Evolutionary conservation across 2,797 vertebrate species (phyloP).

Genomic region (Myotis findleyi): DNA sequence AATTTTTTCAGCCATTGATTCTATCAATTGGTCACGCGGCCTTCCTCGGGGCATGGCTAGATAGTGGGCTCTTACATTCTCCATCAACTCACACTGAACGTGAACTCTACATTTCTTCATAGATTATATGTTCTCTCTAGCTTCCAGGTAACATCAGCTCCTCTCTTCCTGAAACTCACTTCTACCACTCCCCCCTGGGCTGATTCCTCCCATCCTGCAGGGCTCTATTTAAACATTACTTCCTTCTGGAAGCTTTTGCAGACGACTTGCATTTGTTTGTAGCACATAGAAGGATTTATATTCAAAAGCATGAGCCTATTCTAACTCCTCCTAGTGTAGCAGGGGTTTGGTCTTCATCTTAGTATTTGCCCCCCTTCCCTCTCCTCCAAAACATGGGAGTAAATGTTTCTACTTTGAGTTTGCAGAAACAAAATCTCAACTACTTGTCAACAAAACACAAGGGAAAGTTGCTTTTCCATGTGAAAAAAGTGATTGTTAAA

Average conservation of each 20-base stretch:
- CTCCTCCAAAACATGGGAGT: not conserved
- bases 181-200: not conserved
- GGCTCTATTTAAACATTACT: not conserved
- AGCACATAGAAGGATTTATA: not conserved
- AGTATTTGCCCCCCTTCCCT: not conserved
- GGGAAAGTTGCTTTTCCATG: not conserved
- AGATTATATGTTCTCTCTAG: not conserved
- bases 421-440: constrained; percentile 19
- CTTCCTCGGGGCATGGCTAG: not conserved
- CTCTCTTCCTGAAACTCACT: not conserved
- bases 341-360: not conserved
- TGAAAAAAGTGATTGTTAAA: not conserved
- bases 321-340: not conserved
- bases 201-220: not conserved
- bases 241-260: not conserved
- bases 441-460: not conserved
- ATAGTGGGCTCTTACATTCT: not conserved
- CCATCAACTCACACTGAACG: not conserved
- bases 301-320: not conserved
- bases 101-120: not conserved
- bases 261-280: not conserved
- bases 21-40: not conserved
- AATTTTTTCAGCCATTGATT: constrained; percentile 8
- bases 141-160: not conserved
- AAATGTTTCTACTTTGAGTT: not conserved